phyloP scores from a whole-genome alignment of 2,888 invertebrate species.

The Strigamia maritima region DNA sequence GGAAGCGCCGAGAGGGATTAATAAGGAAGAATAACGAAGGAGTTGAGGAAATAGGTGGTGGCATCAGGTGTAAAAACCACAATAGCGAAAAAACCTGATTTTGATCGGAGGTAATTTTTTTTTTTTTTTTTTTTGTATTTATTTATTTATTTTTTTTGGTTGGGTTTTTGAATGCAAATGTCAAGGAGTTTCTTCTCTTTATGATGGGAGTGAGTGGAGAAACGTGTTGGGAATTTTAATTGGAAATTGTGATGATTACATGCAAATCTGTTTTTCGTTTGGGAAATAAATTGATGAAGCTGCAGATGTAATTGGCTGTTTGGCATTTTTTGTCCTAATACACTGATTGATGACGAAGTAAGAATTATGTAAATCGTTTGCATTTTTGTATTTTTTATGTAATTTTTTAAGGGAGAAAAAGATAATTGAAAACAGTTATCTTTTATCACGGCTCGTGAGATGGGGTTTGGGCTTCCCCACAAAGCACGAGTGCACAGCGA shows the following conservation, averaged over 20 bases:
- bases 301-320: background rate
- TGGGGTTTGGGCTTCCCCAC: background rate
- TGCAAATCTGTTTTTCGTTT: background rate
- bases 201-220: background rate
- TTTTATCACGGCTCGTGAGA: background rate
- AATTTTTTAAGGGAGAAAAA: too few species aligned
- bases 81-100: background rate
- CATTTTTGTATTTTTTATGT: too few species aligned
- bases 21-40: background rate
- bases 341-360: too few species aligned
- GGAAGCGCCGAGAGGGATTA: background rate
- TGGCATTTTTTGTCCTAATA: background rate
- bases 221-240: constrained; percentile 5
- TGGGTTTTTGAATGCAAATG: background rate
- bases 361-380: too few species aligned
- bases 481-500: background rate
- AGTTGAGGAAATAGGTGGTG: background rate
- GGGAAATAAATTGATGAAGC: background rate
- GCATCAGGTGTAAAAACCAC: background rate
- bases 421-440: constrained; percentile 6
- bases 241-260: background rate
- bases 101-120: background rate
- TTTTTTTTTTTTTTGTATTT: too few species aligned
- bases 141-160: background rate
- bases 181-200: background rate